Evolutionary conservation across 2,113 vertebrate genomes (phyloP), one percentile per base, ranked within the genome.

Genomic region (Ibidorhyncha struthersii): DNA sequence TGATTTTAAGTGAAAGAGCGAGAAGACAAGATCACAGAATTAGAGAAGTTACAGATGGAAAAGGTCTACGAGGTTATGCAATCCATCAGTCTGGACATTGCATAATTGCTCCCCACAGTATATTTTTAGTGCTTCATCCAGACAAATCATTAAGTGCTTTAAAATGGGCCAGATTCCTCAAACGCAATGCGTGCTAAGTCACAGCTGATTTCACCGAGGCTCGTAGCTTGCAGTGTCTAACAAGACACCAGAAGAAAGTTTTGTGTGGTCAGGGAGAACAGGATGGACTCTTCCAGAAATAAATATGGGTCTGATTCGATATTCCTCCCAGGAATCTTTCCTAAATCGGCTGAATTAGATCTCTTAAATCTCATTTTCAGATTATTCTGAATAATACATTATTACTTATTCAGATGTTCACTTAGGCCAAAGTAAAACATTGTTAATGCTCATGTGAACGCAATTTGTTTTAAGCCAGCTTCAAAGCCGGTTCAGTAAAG

Each of bases 81-180:
- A 97, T 98, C 92, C 96, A 96, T 98, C 97, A 95, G 93, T 94
- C 97, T 97, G 96, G 94, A 92, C 62, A 34, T 96, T 95, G 94
- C 95, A 95, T 95, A 90, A 96, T 95, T 95, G 94, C 95, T 98
- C 97, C 96, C 96, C 90, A 40, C 91, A 93, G 95, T 96, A 91
- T 97, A 96, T 96, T 95, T 97, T 97, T 96, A 96, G 96, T 96
- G 88, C 93, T 91, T 95, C 87, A 97, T 95, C 94, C 97, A 96
- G 97, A 97, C 96, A 96, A 96, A 95, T 96, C 95, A 91, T 97
- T 96, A 96, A 97, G 96, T 97, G 94, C 89, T 97, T 97, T 96
- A 90, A 94, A 95, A 97, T 49, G 94, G 82, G 85, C 86, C 90
- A 82, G 93, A 95, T 95, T 96, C 94, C 95, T 97, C 91, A 91